Base-by-base conservation (phyloP, 2,113 vertebrate genomes). In the Mustela nigripes region DNA sequence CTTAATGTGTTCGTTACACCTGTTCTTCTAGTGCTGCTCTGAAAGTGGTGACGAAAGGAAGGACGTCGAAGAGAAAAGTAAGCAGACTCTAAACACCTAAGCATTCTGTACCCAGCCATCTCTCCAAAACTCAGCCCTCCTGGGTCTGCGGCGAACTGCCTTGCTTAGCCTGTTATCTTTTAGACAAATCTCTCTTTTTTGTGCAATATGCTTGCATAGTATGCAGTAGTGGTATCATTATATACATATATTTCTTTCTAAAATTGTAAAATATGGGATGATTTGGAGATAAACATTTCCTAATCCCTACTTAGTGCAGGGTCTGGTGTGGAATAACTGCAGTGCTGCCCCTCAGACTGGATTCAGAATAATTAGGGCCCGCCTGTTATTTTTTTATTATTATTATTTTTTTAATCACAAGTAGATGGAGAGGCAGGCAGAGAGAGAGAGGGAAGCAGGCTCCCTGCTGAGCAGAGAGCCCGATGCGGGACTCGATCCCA, bases 11-110 rank as follows among this genome's bases (percentile, higher is more conserved):
- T 76, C 84, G 69, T 90, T 65, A 48, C 56, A n/a, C 67, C 65
- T 93, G 3, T 33, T 97, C 82, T 94, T 95, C 69, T 58, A 98
- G 98, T 19, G 96, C 95, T 97, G 94, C 91, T 58, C 92, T 18
- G 91, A 97, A 87, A 88, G 82, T 71, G 95, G 19, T 39, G 96
- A 97, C 0, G 69, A 92, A 48, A 92, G 78, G 84, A 96, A 96
- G 94, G 87, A n/a, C 45, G 18, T 58, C 4, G 50, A 95, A 56
- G 95, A 97, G 67, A 97, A 96, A 98, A 94, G 98, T 98, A 97
- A 97, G 98, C 95, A 24, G 74, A 67, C 90, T 87, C 19, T 56
- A 33, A 26, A 87, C 48, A 69, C 69, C 58, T 86, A 62, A 58
- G 39, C 45, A 53, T 73, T 94, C 74, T 93, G 24, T 73, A 33